Evolutionary conservation across 2,113 vertebrate genomes (phyloP), one percentile per base, ranked within the genome.

Genomic region (Xenus cinereus): DNA sequence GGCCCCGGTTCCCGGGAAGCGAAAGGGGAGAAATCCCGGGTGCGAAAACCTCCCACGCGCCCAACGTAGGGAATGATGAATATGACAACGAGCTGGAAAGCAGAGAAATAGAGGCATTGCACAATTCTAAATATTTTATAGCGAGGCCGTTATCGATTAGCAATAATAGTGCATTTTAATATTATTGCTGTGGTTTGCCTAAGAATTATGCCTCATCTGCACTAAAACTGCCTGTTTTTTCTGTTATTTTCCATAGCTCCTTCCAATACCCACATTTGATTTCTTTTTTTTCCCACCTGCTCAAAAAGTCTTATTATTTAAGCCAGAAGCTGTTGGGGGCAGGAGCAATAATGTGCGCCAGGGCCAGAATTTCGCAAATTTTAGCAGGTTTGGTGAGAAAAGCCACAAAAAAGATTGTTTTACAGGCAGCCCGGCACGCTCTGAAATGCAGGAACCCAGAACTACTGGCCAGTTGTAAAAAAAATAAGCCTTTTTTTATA

Each of bases 31-130:
- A 63, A 76, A 62, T 56, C 27, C 64, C 0, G 0, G 22, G 43
- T 1, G 43, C 4, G 1, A 3, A 54, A 1, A 3, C 43, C 37
- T 48, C 1, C 0, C n/a, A 1, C 41, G 23, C 35, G 1, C 15
- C 6, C 1, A 68, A 24, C 2, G 4, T 1, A 13, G 51, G 37
- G 78, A 51, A 77, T 46, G 18, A 15, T 0, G 24, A 28, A 12
- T 7, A 13, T 45, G 23, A 20, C 22, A 27, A 6, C 2, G 41
- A 32, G 60, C 24, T 50, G 60, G 8, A 27, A 68, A 66, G 46
- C 1, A 2, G 50, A 43, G 51, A 59, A 84, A 59, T 2, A 5
- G 7, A 16, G 6, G 26, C 32, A 1, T 3, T 4, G 48, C 24
- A 7, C 10, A 46, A 53, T 43, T 27, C 53, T 45, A 30, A 66